A percentile compares a stretch with the other conserved stretches of the same genome.
Evolutionary conservation across 2,797 vertebrate species (phyloP).

Genomic region (Austrolebias charrua): DNA sequence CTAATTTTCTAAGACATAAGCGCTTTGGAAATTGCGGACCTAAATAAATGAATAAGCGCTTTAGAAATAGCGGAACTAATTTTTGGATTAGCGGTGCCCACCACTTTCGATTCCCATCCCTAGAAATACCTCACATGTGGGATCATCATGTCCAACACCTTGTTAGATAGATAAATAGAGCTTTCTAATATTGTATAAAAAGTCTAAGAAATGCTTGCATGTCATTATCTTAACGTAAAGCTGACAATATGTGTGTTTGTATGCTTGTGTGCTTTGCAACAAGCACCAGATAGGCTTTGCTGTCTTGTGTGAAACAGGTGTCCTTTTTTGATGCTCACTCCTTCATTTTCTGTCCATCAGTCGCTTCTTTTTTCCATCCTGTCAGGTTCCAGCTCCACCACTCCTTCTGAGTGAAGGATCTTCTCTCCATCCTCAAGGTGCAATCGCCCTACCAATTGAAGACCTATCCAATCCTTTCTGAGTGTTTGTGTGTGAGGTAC

Average conservation of each 20-base stretch:
- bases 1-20: too few species aligned
- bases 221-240: slow-evolving; percentile 66
- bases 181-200: slow-evolving; percentile 72
- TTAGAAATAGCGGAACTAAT: too few species aligned
- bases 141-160: too few species aligned
- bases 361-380: slow-evolving; percentile 44
- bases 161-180: slow-evolving; percentile 3
- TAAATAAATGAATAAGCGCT: too few species aligned
- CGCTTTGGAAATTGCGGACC: too few species aligned
- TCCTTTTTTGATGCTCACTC: slow-evolving; percentile 59
- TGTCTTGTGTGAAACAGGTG: slow-evolving; percentile 47
- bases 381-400: slow-evolving; percentile 62
- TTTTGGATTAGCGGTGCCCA: too few species aligned
- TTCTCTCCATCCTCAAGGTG: slow-evolving; percentile 75
- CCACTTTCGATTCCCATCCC: too few species aligned
- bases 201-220: slow-evolving; percentile 59
- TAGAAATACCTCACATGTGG: too few species aligned
- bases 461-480: slow-evolving; percentile 95
- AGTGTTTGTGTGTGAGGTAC: slow-evolving; percentile 61
- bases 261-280: slow-evolving; percentile 22
- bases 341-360: slow-evolving; percentile 63
- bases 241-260: too few species aligned
- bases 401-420: slow-evolving; percentile 77
- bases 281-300: slow-evolving; percentile 28
- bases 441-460: slow-evolving; percentile 91